These are phyloP conservation scores for Zelostemma sp. DNA, from an alignment of 1,140 invertebrate genomes.

Conservation along the genomic window DNA sequence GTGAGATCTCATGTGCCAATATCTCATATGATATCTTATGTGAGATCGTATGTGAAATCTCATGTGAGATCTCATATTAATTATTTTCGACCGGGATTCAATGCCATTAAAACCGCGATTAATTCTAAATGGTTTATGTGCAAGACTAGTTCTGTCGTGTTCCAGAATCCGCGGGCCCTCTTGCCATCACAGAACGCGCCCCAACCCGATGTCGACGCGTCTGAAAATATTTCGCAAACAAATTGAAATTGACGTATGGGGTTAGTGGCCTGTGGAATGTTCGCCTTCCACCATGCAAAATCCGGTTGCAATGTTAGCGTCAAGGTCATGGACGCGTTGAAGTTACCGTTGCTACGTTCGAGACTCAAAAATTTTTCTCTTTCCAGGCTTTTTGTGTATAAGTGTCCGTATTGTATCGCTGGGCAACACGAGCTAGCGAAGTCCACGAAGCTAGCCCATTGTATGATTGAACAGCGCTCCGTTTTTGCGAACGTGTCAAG, in stretches of 20 bases:
- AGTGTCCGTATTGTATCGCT: too few species aligned
- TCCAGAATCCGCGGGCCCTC: slow-evolving; percentile 3
- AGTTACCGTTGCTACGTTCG: neutral
- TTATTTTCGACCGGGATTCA: too few species aligned
- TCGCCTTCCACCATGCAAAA: slow-evolving; percentile 10
- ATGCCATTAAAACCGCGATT: neutral
- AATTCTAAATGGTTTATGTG: slow-evolving; percentile 15
- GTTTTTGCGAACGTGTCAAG: neutral
- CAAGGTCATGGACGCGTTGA: neutral
- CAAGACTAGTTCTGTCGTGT: neutral
- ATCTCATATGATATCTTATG: too few species aligned
- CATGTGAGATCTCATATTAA: too few species aligned
- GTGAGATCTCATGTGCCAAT: too few species aligned
- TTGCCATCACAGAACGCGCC: slow-evolving; percentile 1
- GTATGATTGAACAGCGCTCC: neutral
- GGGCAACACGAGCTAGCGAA: neutral
- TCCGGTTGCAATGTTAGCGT: neutral
- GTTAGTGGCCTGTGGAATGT: neutral
- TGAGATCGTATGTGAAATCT: too few species aligned
- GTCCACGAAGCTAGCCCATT: neutral
- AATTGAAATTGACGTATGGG: neutral
- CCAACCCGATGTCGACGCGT: too few species aligned
- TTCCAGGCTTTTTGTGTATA: too few species aligned
- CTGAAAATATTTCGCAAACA: slow-evolving; percentile 6
- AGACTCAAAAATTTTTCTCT: slow-evolving; percentile 16